Conservation (phyloP, 2,888 invertebrate genomes). For the Mesorhabditis sp. region DNA sequence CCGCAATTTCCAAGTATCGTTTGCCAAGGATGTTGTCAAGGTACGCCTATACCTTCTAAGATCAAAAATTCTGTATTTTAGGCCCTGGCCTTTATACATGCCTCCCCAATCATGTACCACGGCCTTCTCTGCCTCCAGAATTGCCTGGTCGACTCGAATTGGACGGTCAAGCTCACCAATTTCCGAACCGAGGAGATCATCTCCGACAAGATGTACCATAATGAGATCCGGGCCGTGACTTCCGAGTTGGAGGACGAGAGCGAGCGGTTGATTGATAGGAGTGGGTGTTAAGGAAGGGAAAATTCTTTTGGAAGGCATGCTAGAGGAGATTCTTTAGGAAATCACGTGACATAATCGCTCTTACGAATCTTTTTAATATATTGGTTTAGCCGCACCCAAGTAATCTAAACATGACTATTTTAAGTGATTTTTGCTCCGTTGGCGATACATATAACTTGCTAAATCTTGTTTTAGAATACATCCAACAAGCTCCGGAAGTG, state of each 20-base stretch:
- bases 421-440: too few species aligned
- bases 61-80: slow-evolving; percentile 14
- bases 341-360: too few species aligned
- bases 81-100: slow-evolving; percentile 51
- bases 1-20: slow-evolving; percentile 55
- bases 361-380: too few species aligned
- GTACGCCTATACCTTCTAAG: slow-evolving; percentile 17
- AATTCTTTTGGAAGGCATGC: not conserved
- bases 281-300: slow-evolving; percentile 10
- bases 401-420: too few species aligned
- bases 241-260: slow-evolving; percentile 13
- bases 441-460: too few species aligned
- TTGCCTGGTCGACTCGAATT: slow-evolving; percentile 55
- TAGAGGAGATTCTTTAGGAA: not conserved
- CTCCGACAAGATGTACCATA: slow-evolving; percentile 47
- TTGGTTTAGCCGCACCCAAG: not conserved
- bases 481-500: slow-evolving; percentile 56
- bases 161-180: slow-evolving; percentile 56
- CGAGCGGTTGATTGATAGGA: slow-evolving; percentile 19
- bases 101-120: slow-evolving; percentile 45
- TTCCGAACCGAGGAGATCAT: slow-evolving; percentile 53
- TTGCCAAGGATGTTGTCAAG: slow-evolving; percentile 56
- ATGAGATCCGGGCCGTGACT: slow-evolving; percentile 27
- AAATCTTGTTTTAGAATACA: slow-evolving; percentile 36
- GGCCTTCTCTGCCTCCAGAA: slow-evolving; percentile 55